These are phyloP conservation scores for Rhagium mordax DNA, from an alignment of 2,888 invertebrate genomes.

Conservation along the genomic window DNA sequence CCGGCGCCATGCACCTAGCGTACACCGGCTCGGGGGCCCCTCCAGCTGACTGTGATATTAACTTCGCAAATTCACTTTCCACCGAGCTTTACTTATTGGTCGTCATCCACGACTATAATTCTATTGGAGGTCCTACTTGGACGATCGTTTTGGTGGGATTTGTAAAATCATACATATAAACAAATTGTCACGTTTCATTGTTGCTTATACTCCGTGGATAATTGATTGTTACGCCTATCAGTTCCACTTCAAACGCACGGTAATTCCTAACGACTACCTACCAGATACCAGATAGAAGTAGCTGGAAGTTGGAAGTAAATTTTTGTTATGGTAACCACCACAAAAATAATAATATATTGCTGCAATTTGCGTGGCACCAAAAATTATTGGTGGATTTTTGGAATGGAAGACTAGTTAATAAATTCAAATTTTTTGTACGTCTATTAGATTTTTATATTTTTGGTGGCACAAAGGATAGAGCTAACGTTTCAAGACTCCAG, in stretches of 20 bases:
- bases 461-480: no score
- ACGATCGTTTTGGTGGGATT: conserved; percentile 34
- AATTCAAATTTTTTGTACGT: no score
- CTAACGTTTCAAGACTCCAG: no score
- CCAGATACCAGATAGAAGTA: no score
- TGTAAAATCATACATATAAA: conserved; percentile 3
- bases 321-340: no score
- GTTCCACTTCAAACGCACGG: background rate
- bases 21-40: conserved; percentile 27
- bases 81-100: conserved; percentile 24
- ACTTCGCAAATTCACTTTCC: conserved; percentile 38
- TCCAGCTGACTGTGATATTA: conserved; percentile 16
- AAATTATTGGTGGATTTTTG: no score
- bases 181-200: conserved; percentile 14
- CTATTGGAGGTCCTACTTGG: conserved; percentile 38
- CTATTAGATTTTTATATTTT: no score
- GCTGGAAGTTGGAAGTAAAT: no score
- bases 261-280: background rate
- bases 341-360: no score
- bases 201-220: background rate
- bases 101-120: conserved; percentile 5
- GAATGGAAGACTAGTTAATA: no score
- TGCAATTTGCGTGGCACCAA: no score
- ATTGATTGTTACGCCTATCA: background rate
- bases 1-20: conserved; percentile 32